Base-by-base conservation (phyloP, 2,113 vertebrate genomes). In the Asarcornis scutulata region DNA sequence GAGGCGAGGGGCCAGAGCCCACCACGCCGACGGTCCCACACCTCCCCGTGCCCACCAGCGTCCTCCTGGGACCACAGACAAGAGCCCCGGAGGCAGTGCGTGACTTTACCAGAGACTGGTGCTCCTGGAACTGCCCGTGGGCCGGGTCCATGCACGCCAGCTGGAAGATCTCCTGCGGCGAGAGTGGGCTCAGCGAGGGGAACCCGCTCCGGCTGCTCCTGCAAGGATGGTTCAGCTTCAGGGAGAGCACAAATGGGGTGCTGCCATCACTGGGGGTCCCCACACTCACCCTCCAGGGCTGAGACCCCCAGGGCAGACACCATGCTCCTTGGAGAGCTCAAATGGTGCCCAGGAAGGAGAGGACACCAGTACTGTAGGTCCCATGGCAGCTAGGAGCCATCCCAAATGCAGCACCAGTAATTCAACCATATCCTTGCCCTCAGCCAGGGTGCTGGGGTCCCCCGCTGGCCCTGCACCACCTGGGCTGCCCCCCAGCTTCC, bases 131-230 rank as follows among this genome's bases (percentile, higher is more conserved):
- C 83, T 98, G 98, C 80, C 91, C 98, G 0, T 98, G 97, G 48
- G 98, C 60, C 5, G 98, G 89, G 96, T 98, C 91, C 98, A 98
- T 98, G 97, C 97, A 98, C 1, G 97, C 98, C 63, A 99, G 98
- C 96, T 99, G 99, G 97, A 99, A 99, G 97, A 99, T 98, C 91
- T 99, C 99, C 97, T 99, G 99, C 0, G 99, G 99, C 3, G 99
- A 99, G 88, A 99, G 98, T 1, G 99, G 99, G 91, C 99, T 99
- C 83, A 99, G 98, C 1, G 99, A 99, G 85, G 99, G 97, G 89
- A 99, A 99, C 53, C 98, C 99, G 2, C 98, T 98, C 85, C 96
- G 96, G 94, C 98, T 98, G 93, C 98, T 98, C 95, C 99, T 99
- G 98, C 72, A 97, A 97, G 96, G 58, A 96, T 27, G 96, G 36